Conservation (phyloP, 2,797 vertebrate species). For the Myoxocephalus aenaeus region DNA sequence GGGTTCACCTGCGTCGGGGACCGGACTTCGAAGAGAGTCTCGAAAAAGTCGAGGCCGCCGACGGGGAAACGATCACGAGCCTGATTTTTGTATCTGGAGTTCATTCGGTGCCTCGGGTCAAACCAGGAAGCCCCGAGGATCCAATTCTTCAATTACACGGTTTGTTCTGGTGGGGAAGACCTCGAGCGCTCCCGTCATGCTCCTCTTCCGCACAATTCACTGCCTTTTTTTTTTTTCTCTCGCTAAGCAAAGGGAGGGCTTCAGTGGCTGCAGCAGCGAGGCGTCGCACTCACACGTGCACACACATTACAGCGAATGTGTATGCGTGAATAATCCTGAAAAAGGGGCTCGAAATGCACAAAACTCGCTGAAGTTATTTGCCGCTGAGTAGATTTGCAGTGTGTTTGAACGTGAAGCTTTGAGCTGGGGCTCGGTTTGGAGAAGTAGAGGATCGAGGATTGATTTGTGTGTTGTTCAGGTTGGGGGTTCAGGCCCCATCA, state of each 20-base stretch:
- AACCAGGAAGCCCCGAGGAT: slow-evolving; percentile 19
- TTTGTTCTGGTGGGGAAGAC: slow-evolving; percentile 9
- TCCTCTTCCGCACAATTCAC: slow-evolving; percentile 2
- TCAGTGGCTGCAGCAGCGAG: background rate
- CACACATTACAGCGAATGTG: background rate
- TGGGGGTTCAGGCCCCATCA: background rate
- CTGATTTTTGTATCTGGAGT: background rate
- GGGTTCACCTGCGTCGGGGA: background rate
- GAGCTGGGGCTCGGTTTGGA: background rate
- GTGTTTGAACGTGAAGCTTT: background rate
- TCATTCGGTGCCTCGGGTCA: background rate
- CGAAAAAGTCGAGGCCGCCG: background rate
- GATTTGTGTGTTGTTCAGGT: background rate
- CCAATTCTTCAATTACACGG: slow-evolving; percentile 38
- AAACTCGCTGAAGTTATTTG: background rate
- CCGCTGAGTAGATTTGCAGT: background rate
- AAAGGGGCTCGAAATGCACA: background rate
- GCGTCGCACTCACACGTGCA: background rate
- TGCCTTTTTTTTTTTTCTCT: slow-evolving; percentile 24
- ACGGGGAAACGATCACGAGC: slow-evolving; percentile 5
- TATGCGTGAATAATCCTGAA: background rate
- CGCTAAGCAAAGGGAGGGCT: background rate
- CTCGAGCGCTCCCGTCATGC: slow-evolving; percentile 22
- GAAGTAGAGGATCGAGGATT: background rate
- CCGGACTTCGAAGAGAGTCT: background rate